A percentile compares a stretch with the other conserved stretches of the same genome.
Evolutionary conservation across 2,888 invertebrate species (phyloP).

Genomic region (Dexiosoma caninum): DNA sequence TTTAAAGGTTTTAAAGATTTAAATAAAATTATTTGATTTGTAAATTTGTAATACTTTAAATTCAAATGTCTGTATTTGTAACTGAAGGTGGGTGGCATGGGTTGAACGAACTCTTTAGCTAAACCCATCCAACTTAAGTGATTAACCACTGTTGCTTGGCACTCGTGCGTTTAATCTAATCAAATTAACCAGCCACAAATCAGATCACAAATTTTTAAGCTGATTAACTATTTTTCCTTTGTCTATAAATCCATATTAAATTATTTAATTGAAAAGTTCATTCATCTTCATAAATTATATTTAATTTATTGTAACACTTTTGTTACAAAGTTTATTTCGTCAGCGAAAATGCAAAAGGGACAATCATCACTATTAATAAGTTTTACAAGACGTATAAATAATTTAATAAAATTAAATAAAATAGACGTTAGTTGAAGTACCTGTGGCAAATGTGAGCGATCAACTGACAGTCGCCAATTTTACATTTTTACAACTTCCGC

Average conservation of each 20-base stretch:
- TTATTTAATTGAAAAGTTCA: constrained; percentile 53
- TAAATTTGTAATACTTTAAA: too few relatives aligned
- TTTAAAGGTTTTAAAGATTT: neutral
- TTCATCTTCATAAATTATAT: constrained; percentile 46
- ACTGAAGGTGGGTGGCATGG: neutral
- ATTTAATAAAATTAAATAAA: too few relatives aligned
- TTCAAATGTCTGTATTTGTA: neutral
- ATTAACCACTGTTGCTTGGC: neutral
- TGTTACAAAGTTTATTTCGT: constrained; percentile 21
- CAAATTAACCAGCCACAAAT: too few relatives aligned
- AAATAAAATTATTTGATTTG: too few relatives aligned
- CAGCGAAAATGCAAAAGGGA: too few relatives aligned
- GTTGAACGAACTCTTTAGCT: constrained; percentile 1
- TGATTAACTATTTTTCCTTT: neutral
- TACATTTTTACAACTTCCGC: too few relatives aligned
- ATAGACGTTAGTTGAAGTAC: too few relatives aligned
- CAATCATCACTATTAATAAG: too few relatives aligned
- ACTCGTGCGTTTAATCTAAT: neutral
- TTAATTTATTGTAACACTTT: neutral
- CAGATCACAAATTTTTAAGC: neutral
- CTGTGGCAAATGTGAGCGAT: too few relatives aligned
- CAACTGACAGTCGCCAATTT: too few relatives aligned
- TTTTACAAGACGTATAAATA: too few relatives aligned
- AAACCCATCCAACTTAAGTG: constrained; percentile 33
- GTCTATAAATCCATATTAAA: constrained; percentile 22